These are phyloP conservation scores for Magallana ariakensis DNA, from an alignment of 1,140 invertebrate genomes.

Conservation along the genomic window DNA sequence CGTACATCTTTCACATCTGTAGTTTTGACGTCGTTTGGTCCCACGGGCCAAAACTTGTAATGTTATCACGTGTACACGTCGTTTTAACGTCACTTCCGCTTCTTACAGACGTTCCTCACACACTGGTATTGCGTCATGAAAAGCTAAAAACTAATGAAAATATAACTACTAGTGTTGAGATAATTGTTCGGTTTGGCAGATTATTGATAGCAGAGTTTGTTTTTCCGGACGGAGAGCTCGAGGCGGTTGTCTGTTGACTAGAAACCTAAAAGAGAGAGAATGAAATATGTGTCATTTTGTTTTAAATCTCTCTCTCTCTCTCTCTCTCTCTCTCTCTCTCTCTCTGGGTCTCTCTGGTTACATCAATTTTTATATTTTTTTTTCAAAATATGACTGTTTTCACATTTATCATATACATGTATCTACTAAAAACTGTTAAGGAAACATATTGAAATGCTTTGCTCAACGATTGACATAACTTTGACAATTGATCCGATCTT, in stretches of 20 bases:
- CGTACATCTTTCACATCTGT: too few species aligned
- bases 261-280: background rate
- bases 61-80: too few species aligned
- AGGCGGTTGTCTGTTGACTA: constrained; percentile 11
- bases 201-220: background rate
- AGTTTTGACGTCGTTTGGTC: too few species aligned
- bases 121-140: background rate
- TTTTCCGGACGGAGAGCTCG: background rate
- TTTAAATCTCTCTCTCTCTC: too few species aligned
- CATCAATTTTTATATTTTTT: too few species aligned
- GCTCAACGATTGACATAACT: background rate
- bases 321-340: too few species aligned
- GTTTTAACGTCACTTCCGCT: too few species aligned
- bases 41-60: too few species aligned
- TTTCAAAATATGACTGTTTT: too few species aligned
- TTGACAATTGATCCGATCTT: background rate
- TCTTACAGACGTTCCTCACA: background rate
- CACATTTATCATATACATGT: too few species aligned
- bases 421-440: background rate
- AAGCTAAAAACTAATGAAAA: constrained; percentile 8
- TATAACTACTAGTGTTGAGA: background rate
- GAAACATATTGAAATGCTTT: background rate
- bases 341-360: too few species aligned
- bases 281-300: background rate
- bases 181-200: background rate